Percentiles rank a stretch among this genome's conserved stretches.
Evolutionary conservation across 2,797 vertebrate species (phyloP).

Genomic region (Melanitta fusca): DNA sequence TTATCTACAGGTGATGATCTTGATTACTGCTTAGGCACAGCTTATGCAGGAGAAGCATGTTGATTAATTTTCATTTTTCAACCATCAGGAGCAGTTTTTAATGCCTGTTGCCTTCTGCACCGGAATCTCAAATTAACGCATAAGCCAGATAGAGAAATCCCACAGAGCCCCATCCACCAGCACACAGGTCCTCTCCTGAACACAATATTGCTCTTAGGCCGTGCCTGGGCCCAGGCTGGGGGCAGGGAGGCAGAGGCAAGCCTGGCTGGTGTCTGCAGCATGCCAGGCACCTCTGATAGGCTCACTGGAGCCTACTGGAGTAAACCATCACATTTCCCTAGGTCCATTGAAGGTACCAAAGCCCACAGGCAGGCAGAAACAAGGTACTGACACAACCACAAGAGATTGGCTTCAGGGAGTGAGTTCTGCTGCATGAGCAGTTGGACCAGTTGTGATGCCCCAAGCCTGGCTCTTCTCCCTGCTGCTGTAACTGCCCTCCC

Average conservation of each 20-base stretch:
- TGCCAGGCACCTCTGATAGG: accelerated
- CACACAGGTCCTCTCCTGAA: neutral
- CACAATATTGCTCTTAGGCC: neutral
- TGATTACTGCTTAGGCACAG: constrained; percentile 20
- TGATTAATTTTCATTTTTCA: constrained; percentile 33
- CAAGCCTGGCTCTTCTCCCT: neutral
- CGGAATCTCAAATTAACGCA: neutral
- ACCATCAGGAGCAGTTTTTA: neutral
- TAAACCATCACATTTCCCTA: neutral
- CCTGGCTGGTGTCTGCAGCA: neutral
- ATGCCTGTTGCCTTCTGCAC: neutral
- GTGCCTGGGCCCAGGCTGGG: neutral
- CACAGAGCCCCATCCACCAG: neutral
- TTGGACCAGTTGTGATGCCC: accelerated
- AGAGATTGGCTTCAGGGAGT: neutral
- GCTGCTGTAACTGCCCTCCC: neutral
- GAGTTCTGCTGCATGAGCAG: neutral
- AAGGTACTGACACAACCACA: neutral
- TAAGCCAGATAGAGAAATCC: neutral
- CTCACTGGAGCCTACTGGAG: accelerated
- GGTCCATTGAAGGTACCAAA: neutral
- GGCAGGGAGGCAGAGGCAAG: neutral
- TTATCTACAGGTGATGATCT: constrained; percentile 59
- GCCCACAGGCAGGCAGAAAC: neutral
- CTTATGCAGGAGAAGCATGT: neutral